Evolutionary conservation across 2,113 vertebrate species (phyloP).

Genomic region (Atrichornis clamosus): DNA sequence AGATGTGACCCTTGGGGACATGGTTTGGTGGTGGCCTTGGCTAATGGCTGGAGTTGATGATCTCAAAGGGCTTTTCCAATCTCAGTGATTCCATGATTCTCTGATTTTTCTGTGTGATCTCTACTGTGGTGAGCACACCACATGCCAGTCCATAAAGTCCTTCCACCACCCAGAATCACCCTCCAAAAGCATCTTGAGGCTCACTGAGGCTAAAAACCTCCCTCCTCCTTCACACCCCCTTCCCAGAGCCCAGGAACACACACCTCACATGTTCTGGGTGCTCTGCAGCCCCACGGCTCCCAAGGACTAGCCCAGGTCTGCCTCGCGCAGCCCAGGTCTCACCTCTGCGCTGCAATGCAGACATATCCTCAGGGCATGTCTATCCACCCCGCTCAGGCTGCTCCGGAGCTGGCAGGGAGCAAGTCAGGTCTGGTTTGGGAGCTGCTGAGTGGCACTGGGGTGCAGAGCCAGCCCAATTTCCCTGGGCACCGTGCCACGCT

Average conservation of each 20-base stretch:
- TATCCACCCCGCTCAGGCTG: not conserved
- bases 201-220: not conserved
- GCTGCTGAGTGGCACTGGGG: not conserved
- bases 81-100: not conserved
- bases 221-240: not conserved
- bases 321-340: constrained; percentile 5
- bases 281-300: accelerated
- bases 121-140: not conserved
- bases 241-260: not conserved
- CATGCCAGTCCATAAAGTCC: not conserved
- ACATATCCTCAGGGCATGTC: constrained; percentile 14
- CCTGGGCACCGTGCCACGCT: not conserved
- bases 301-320: not conserved
- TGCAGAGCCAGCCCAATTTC: not conserved
- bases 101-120: not conserved
- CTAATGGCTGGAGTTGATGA: not conserved
- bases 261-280: accelerated
- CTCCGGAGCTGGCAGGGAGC: not conserved
- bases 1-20: not conserved
- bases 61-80: not conserved
- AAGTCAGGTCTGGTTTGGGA: constrained; percentile 51
- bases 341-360: constrained; percentile 15
- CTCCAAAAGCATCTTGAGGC: not conserved
- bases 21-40: not conserved
- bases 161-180: not conserved